These are phyloP conservation scores for Stenoptilia bipunctidactyla DNA, from an alignment of 2,888 invertebrate species.

Conservation along the genomic window DNA sequence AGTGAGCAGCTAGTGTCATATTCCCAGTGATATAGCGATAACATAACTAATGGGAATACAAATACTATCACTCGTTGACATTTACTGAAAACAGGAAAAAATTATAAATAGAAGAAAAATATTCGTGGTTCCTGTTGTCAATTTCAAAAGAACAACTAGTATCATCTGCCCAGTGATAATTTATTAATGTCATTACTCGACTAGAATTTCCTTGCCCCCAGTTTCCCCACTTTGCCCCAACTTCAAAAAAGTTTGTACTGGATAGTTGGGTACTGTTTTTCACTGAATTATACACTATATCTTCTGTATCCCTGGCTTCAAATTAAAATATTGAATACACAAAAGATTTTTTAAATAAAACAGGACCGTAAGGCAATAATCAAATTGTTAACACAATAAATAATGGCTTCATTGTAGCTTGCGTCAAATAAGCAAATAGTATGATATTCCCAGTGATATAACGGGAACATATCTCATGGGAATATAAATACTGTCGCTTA, in stretches of 20 bases:
- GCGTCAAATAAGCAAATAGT: conserved; percentile 6
- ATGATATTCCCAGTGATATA: conserved; percentile 22
- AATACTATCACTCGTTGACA: background rate
- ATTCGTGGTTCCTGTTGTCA: no score
- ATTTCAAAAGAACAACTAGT: conserved; percentile 1
- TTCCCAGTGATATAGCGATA: background rate
- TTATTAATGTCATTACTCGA: conserved; percentile 1
- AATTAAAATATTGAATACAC: no score
- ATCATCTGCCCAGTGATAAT: conserved; percentile 17
- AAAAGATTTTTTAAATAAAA: no score
- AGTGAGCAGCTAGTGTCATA: background rate
- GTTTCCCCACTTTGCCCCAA: no score
- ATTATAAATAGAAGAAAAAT: no score
- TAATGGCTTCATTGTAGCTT: background rate
- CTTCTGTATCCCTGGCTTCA: no score
- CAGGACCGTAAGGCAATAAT: no score
- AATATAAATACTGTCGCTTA: conserved; percentile 12
- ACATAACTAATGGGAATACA: background rate
- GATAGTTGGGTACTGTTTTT: conserved; percentile 9
- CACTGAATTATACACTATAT: background rate
- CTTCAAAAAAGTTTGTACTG: conserved; percentile 14
- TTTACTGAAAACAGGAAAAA: no score
- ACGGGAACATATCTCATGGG: conserved; percentile 16
- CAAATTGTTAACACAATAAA: no score
- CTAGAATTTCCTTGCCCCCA: no score